These are phyloP conservation scores for Tetrapedia diversipes DNA, from an alignment of 2,888 invertebrate genomes.

Conservation along the genomic window DNA sequence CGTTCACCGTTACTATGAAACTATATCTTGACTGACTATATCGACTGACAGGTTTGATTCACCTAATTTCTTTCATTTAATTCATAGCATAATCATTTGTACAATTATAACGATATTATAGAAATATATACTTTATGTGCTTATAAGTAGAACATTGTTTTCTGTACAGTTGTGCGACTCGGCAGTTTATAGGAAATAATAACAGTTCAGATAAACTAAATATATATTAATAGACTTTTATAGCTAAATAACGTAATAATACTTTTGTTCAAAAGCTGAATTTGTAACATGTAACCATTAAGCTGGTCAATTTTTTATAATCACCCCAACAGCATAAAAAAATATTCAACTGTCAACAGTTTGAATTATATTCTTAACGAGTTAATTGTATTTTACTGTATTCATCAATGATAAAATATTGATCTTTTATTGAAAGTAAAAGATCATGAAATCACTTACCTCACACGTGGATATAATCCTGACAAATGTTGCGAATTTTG, in stretches of 20 bases:
- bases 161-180: background rate
- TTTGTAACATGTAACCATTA: too few species aligned
- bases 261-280: background rate
- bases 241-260: background rate
- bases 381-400: background rate
- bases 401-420: background rate
- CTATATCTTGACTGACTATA: background rate
- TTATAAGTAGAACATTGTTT: background rate
- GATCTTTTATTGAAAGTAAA: background rate
- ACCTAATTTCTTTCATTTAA: background rate
- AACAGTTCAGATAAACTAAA: constrained; percentile 5
- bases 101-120: background rate
- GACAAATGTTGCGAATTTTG: constrained; percentile 22
- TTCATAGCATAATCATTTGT: background rate
- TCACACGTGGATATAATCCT: constrained; percentile 73
- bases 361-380: background rate
- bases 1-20: constrained; percentile 3
- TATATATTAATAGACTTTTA: constrained; percentile 4
- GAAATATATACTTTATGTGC: background rate
- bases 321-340: too few species aligned
- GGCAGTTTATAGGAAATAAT: background rate
- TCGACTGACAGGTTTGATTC: background rate
- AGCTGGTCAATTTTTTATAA: background rate
- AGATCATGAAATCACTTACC: constrained; percentile 59
- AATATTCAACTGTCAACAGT: background rate